Evolutionary conservation across 2,888 invertebrate genomes (phyloP).

Genomic region (Drosophila mayaguana): DNA sequence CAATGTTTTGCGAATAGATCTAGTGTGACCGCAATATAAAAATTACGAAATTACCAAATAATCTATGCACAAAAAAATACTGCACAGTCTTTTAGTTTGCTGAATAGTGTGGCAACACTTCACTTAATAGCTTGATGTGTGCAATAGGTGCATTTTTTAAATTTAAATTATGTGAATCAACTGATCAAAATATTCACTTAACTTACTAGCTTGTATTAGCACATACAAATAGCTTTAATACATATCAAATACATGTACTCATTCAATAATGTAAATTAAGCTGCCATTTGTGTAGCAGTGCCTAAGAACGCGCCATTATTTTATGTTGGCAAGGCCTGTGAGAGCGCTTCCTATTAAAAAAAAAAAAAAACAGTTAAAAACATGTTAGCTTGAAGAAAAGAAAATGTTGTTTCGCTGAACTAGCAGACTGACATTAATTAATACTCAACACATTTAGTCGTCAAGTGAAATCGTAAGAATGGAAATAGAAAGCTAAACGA

Average conservation of each 20-base stretch:
- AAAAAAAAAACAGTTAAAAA: background rate
- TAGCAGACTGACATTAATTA: constrained; percentile 20
- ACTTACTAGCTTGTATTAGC: background rate
- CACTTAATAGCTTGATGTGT: background rate
- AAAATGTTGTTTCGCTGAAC: background rate
- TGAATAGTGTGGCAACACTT: background rate
- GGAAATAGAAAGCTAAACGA: constrained; percentile 61
- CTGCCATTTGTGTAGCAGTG: background rate
- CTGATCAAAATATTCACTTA: background rate
- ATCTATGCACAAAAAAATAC: constrained; percentile 30
- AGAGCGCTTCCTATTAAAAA: background rate
- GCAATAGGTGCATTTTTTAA: background rate
- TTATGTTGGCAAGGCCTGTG: background rate
- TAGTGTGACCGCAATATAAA: constrained; percentile 40
- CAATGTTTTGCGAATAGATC: constrained; percentile 52
- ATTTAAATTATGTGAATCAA: background rate
- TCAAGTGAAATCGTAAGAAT: constrained; percentile 50
- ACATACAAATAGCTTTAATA: background rate
- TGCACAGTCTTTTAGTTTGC: background rate
- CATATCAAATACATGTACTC: background rate
- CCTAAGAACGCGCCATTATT: background rate
- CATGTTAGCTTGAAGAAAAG: background rate
- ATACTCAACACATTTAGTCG: constrained; percentile 31
- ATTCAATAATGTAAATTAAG: background rate
- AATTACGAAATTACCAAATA: constrained; percentile 4